phyloP scores from a whole-genome alignment of 2,113 vertebrate species.

The Vidua chalybeata region DNA sequence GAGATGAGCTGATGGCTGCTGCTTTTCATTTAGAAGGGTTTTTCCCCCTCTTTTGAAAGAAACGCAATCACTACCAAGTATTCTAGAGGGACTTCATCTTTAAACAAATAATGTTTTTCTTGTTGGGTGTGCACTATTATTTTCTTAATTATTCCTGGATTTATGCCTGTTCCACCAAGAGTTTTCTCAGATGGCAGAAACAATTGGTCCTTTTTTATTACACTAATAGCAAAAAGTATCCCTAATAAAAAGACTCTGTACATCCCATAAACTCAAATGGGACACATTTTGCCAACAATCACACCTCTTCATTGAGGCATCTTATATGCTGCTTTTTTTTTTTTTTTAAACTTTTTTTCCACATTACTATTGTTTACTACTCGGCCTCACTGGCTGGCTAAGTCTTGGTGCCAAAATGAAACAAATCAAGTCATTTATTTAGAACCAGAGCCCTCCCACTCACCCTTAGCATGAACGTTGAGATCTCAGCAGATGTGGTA shows the following conservation, averaged over 20 bases:
- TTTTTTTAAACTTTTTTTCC: not conserved
- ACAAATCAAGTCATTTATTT: not conserved
- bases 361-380: conserved; percentile 22
- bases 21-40: conserved; percentile 67
- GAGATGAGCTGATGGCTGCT: conserved; percentile 39
- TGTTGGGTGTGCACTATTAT: conserved; percentile 67
- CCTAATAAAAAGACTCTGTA: conserved; percentile 29
- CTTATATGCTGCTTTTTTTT: not conserved
- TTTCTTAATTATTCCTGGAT: conserved; percentile 75
- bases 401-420: not conserved
- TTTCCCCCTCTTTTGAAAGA: conserved; percentile 43
- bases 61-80: not conserved
- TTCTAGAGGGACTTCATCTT: conserved; percentile 65
- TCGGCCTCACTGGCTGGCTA: not conserved
- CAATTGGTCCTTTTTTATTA: conserved; percentile 35
- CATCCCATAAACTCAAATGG: conserved; percentile 36
- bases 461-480: not conserved
- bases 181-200: conserved; percentile 71
- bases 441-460: not conserved
- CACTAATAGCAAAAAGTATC: conserved; percentile 37
- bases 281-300: not conserved
- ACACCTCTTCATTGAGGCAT: conserved; percentile 50
- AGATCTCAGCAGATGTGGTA: not conserved
- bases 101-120: conserved; percentile 67
- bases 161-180: conserved; percentile 67